A percentile compares a stretch with the other conserved stretches of the same genome.
Evolutionary conservation across 1,140 invertebrate species (phyloP).

Genomic region (Archegozetes longisetosus): DNA sequence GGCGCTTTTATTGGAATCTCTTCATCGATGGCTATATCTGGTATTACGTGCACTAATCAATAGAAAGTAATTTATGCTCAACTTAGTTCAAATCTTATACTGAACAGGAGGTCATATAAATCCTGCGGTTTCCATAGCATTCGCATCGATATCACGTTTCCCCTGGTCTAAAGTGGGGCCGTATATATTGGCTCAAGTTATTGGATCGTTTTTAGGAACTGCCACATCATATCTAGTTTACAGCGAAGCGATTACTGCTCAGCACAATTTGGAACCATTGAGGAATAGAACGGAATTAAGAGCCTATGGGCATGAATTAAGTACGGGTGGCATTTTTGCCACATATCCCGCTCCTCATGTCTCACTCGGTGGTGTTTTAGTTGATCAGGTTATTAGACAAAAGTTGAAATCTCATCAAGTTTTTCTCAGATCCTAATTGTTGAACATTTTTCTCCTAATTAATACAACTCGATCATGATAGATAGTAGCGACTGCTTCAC

Average conservation of each 20-base stretch:
- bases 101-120: slow-evolving; percentile 39
- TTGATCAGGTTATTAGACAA: not conserved
- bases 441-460: not conserved
- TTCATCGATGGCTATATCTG: not conserved
- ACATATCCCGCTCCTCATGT: not conserved
- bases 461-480: slow-evolving; percentile 19
- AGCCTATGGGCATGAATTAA: not conserved
- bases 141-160: slow-evolving; percentile 31
- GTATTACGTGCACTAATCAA: too few relatives aligned
- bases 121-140: slow-evolving; percentile 37
- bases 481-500: slow-evolving; percentile 40
- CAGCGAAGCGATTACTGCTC: slow-evolving; percentile 29
- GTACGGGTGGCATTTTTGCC: not conserved
- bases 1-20: not conserved
- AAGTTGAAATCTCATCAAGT: too few relatives aligned
- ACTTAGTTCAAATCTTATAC: too few relatives aligned
- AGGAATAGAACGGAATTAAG: not conserved
- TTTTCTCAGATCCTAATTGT: not conserved
- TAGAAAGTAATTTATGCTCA: too few relatives aligned
- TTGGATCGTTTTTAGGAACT: slow-evolving; percentile 37
- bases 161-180: slow-evolving; percentile 32
- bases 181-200: slow-evolving; percentile 36
- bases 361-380: not conserved
- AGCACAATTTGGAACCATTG: not conserved
- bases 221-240: slow-evolving; percentile 34